These are phyloP conservation scores for Panthera leo DNA, from an alignment of 2,113 vertebrate species.

Conservation along the genomic window DNA sequence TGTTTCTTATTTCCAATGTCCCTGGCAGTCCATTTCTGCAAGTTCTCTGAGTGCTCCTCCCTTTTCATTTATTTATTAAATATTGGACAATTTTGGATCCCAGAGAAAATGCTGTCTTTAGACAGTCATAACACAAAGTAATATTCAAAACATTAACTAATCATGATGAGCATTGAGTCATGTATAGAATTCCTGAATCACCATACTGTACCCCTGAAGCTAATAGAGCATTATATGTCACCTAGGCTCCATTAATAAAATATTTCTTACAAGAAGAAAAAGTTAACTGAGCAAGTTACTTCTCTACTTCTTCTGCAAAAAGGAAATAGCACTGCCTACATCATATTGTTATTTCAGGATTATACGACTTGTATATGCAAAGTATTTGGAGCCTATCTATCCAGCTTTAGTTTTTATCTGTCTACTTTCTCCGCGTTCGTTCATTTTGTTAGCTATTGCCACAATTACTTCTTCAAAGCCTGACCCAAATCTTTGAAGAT, in stretches of 20 bases:
- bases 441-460: neutral
- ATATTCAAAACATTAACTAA: neutral
- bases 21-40: neutral
- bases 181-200: neutral
- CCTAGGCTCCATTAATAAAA: neutral
- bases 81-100: neutral
- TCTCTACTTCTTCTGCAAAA: neutral
- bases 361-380: neutral
- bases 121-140: neutral
- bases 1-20: neutral
- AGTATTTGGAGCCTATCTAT: neutral
- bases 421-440: neutral
- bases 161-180: neutral
- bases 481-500: neutral
- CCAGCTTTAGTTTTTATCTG: neutral
- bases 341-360: neutral
- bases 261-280: neutral
- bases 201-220: neutral
- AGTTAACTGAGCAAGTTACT: neutral
- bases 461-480: neutral
- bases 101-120: neutral
- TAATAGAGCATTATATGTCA: neutral
- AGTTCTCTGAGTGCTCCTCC: neutral
- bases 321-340: rapidly evolving
- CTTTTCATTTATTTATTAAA: neutral